Evolutionary conservation across 2,113 vertebrate species (phyloP).

Genomic region (Equus przewalskii): DNA sequence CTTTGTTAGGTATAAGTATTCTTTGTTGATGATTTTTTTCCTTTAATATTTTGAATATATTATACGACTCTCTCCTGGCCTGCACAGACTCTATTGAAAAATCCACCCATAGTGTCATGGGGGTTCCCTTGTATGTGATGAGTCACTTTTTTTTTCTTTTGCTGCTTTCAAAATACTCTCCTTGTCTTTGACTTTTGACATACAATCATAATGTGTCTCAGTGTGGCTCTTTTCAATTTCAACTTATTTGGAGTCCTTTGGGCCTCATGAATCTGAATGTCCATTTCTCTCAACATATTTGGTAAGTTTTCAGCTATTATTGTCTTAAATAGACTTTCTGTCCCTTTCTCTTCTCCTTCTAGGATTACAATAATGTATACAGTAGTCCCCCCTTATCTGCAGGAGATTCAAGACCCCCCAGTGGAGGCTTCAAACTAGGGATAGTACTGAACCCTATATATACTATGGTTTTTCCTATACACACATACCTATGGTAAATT

Average conservation of each 20-base stretch:
- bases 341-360: neutral
- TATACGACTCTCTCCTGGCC: too few species aligned
- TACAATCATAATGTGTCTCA: neutral
- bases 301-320: neutral
- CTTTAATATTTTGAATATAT: neutral
- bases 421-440: too few species aligned
- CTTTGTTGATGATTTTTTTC: neutral
- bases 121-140: neutral
- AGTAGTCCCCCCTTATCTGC: too few species aligned
- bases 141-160: neutral
- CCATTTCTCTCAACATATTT: neutral
- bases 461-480: too few species aligned
- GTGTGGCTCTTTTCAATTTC: neutral
- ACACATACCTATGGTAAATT: too few species aligned
- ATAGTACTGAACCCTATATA: too few species aligned
- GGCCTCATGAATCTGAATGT: neutral
- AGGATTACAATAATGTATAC: neutral
- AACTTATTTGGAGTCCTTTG: neutral
- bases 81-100: neutral
- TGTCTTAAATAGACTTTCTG: neutral
- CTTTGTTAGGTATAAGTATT: neutral
- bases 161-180: neutral
- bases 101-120: neutral
- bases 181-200: neutral
- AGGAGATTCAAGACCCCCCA: too few species aligned